Percentiles rank a stretch among this genome's conserved stretches.
phyloP scores from a whole-genome alignment of 2,888 invertebrate genomes.

The Acanthosepion pharaonis region DNA sequence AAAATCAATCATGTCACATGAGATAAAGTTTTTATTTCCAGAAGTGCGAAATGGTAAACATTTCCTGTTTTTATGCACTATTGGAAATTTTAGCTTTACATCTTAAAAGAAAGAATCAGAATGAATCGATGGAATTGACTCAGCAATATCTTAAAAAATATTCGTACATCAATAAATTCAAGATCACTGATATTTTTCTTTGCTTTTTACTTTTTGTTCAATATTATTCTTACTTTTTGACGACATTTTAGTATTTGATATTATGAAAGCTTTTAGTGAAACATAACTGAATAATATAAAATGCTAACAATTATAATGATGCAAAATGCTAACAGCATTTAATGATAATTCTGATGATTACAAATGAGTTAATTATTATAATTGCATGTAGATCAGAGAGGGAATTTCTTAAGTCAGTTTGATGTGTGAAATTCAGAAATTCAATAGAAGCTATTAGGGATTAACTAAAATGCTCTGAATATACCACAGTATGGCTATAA shows the following conservation, averaged over 20 bases:
- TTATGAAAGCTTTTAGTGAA: neutral
- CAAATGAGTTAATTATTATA: too few species aligned
- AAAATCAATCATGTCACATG: too few species aligned
- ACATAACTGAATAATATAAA: neutral
- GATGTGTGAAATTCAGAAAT: too few species aligned
- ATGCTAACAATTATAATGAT: too few species aligned
- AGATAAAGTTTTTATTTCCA: neutral
- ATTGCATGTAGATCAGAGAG: too few species aligned
- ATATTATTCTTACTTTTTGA: neutral
- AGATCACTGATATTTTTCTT: neutral
- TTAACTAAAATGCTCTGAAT: too few species aligned
- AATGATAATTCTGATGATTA: too few species aligned
- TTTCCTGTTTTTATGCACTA: neutral
- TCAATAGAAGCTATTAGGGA: too few species aligned
- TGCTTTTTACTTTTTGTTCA: too few species aligned
- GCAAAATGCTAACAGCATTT: too few species aligned
- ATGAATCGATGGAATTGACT: neutral
- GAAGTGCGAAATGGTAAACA: conserved; percentile 33
- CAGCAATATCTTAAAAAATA: neutral
- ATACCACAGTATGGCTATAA: too few species aligned
- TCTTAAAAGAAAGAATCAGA: neutral
- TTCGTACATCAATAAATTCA: neutral
- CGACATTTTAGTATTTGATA: neutral
- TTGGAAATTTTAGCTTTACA: neutral
- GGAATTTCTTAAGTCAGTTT: too few species aligned